Conservation (phyloP, 2,113 vertebrate genomes). For the Sprattus sprattus region DNA sequence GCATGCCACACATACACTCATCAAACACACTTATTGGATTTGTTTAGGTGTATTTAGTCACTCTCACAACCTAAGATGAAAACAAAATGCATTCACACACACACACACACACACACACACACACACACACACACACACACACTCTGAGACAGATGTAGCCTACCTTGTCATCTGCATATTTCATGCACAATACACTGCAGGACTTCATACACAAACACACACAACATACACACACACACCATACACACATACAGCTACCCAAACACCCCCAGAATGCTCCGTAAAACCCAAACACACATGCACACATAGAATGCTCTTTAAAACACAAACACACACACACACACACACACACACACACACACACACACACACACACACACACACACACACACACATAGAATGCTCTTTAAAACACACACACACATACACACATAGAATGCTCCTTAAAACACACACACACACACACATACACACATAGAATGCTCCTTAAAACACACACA, state of each 20-base stretch:
- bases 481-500: slow-evolving; percentile 8
- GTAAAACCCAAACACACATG: not conserved
- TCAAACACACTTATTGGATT: not conserved
- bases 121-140: not conserved
- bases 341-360: no score
- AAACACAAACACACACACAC: not conserved
- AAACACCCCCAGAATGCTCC: not conserved
- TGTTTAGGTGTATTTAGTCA: not conserved
- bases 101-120: not conserved
- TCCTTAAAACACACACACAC: not conserved
- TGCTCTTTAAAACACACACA: not conserved
- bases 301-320: not conserved
- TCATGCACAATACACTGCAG: slow-evolving; percentile 17
- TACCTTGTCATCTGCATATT: not conserved
- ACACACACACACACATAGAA: not conserved
- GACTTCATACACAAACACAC: no score
- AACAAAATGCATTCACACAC: no score
- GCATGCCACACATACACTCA: not conserved
- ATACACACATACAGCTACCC: not conserved
- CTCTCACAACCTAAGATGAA: not conserved
- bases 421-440: not conserved
- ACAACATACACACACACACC: no score
- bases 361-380: not conserved
- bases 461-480: not conserved
- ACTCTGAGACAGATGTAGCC: no score